Evolutionary conservation across 1,140 invertebrate genomes (phyloP).

Genomic region (Trichonephila inaurata): DNA sequence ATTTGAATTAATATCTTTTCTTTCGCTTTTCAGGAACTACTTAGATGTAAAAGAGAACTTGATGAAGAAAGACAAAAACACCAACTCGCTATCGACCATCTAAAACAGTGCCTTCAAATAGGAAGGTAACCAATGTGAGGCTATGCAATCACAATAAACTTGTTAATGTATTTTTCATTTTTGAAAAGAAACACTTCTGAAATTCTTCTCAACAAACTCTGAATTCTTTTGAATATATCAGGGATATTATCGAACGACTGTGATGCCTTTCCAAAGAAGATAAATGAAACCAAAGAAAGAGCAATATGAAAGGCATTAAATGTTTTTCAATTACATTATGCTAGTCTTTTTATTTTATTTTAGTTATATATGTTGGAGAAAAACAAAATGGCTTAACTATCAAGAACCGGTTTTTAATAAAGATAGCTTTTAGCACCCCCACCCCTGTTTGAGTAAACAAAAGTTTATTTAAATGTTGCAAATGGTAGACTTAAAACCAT

Average conservation of each 20-base stretch:
- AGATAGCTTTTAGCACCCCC: too few species aligned
- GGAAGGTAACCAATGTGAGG: constrained; percentile 59
- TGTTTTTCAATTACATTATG: background rate
- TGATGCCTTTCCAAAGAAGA: too few species aligned
- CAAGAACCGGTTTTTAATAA: too few species aligned
- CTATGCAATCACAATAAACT: background rate
- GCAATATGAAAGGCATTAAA: background rate
- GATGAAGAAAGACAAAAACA: constrained; percentile 77
- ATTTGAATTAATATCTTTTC: background rate
- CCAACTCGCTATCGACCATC: constrained; percentile 78
- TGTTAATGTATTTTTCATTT: constrained; percentile 6
- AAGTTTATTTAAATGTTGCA: too few species aligned
- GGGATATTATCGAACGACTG: background rate
- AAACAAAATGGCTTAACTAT: background rate
- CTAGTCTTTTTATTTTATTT: constrained; percentile 2
- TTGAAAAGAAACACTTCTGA: background rate
- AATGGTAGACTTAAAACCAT: too few species aligned
- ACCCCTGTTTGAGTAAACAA: too few species aligned
- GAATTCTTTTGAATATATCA: constrained; percentile 6
- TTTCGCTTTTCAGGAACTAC: constrained; percentile 78
- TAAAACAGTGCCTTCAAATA: constrained; percentile 70
- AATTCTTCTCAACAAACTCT: background rate
- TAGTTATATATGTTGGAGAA: background rate
- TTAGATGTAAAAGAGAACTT: constrained; percentile 77
- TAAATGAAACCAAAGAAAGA: background rate